phyloP scores from a whole-genome alignment of 2,888 invertebrate species.

The Diarsia mendica region DNA sequence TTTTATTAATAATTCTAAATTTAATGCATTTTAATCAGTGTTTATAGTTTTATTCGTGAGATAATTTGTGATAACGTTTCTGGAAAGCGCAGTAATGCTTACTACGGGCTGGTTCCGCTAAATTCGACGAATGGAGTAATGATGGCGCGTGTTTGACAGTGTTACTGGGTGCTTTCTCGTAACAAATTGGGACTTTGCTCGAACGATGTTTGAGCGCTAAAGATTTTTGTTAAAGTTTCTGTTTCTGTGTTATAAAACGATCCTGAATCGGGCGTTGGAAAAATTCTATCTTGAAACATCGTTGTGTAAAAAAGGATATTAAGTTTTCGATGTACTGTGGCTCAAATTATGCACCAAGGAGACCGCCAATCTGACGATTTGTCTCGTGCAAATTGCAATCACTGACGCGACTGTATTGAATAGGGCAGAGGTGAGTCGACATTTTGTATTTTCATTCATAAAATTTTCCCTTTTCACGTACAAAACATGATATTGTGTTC shows the following conservation, averaged over 20 bases:
- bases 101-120: conserved; percentile 57
- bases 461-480: conserved; percentile 57
- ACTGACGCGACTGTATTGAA: conserved; percentile 71
- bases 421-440: conserved; percentile 72
- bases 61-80: conserved; percentile 63
- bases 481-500: conserved; percentile 68
- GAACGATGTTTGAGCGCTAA: conserved; percentile 75
- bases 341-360: conserved; percentile 70
- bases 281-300: conserved; percentile 62
- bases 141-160: conserved; percentile 87
- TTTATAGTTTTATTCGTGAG: conserved; percentile 67
- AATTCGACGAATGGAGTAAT: conserved; percentile 72
- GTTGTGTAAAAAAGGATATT: conserved; percentile 82
- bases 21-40: conserved; percentile 62
- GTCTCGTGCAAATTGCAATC: conserved; percentile 75
- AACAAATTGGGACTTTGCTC: conserved; percentile 85
- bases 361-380: conserved; percentile 74
- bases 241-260: conserved; percentile 71
- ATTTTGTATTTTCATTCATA: conserved; percentile 76
- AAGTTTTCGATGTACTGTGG: conserved; percentile 83
- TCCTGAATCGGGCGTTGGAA: conserved; percentile 67
- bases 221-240: conserved; percentile 76
- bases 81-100: conserved; percentile 55
- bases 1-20: conserved; percentile 74
- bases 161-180: conserved; percentile 79